A percentile compares a stretch with the other conserved stretches of the same genome.
These are phyloP conservation scores for Olivierus martensii DNA, from an alignment of 1,140 invertebrate genomes.

Conservation along the genomic window DNA sequence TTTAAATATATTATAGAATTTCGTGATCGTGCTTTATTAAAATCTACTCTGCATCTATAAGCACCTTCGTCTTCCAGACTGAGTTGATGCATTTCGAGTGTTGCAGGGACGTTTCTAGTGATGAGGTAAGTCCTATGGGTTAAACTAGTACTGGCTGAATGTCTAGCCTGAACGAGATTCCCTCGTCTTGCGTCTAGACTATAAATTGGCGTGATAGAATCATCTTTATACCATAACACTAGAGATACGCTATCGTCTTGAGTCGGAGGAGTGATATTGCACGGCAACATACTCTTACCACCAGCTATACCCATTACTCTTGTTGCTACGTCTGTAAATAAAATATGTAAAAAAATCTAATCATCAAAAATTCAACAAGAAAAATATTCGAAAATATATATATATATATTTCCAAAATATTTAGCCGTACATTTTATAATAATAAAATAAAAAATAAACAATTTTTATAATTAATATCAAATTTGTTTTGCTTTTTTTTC, in stretches of 20 bases:
- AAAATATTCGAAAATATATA: too few species aligned
- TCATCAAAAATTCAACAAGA: too few species aligned
- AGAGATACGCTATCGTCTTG: constrained; percentile 14
- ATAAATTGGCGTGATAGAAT: constrained; percentile 60
- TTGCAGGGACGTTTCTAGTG: constrained; percentile 29
- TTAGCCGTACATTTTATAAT: too few species aligned
- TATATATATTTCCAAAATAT: too few species aligned
- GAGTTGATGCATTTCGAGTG: constrained; percentile 15
- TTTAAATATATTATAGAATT: constrained; percentile 18
- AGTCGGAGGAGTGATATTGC: constrained; percentile 56
- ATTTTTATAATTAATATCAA: too few species aligned
- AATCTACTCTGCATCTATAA: constrained; percentile 79
- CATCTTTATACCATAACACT: constrained; percentile 42
- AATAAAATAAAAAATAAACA: too few species aligned
- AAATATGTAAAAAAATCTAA: too few species aligned
- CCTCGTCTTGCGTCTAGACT: constrained; percentile 28
- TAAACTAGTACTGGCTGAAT: constrained; percentile 20
- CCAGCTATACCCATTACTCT: constrained; percentile 30
- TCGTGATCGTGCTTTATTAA: constrained; percentile 64
- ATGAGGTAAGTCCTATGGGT: constrained; percentile 17
- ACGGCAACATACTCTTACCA: constrained; percentile 56
- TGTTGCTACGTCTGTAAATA: constrained; percentile 6
- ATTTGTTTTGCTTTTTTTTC: too few species aligned
- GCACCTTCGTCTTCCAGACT: constrained; percentile 49
- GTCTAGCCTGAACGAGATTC: constrained; percentile 20